Evolutionary conservation across 1,140 invertebrate species (phyloP).

Genomic region (Goniozus legneri): DNA sequence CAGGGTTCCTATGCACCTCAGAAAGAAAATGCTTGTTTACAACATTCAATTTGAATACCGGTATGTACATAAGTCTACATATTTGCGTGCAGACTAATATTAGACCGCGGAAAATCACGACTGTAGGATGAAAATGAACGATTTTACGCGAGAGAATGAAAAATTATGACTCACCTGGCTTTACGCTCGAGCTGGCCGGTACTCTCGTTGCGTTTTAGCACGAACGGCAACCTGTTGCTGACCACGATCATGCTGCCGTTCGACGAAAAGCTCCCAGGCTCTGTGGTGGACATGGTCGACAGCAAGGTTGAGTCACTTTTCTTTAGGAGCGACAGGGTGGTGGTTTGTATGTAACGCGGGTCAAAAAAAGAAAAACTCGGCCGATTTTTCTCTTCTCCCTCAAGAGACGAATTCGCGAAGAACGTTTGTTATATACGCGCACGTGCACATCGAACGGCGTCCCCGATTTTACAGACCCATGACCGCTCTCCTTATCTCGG

Average conservation of each 20-base stretch:
- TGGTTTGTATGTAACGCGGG: background rate
- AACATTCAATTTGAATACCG: no score
- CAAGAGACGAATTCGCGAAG: constrained; percentile 2
- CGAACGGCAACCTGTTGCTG: constrained; percentile 84
- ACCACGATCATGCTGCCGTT: constrained; percentile 81
- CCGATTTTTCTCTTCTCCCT: background rate
- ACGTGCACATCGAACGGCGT: constrained; percentile 9
- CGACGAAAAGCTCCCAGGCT: constrained; percentile 47
- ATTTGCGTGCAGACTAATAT: no score
- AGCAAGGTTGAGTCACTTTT: constrained; percentile 1
- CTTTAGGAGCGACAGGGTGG: background rate
- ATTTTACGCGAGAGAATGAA: background rate
- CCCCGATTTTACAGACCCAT: constrained; percentile 17
- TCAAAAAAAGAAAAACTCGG: background rate
- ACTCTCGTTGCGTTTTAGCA: constrained; percentile 70
- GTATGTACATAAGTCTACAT: no score
- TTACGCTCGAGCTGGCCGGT: constrained; percentile 72
- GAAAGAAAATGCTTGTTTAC: no score
- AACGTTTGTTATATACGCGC: constrained; percentile 15
- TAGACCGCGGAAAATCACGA: no score
- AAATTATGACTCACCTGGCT: constrained; percentile 66
- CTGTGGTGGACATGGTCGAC: constrained; percentile 24
- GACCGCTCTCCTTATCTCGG: constrained; percentile 1
- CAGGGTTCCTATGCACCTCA: no score
- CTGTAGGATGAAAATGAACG: no score